phyloP scores from a whole-genome alignment of 2,888 invertebrate genomes.

The Microdon myrmicae region DNA sequence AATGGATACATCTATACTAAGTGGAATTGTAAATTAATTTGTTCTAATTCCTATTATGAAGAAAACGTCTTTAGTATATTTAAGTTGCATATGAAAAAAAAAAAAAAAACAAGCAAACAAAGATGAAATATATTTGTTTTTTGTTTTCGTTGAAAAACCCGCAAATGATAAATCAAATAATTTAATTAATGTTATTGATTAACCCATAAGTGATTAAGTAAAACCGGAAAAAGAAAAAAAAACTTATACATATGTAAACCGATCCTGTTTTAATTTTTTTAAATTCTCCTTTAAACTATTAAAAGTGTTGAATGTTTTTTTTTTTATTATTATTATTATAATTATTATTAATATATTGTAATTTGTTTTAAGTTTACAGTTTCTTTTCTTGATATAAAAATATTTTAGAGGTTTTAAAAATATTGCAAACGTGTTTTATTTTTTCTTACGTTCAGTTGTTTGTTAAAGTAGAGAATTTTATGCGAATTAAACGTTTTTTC shows the following conservation, averaged over 20 bases:
- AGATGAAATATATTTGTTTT: constrained; percentile 8
- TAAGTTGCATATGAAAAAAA: constrained; percentile 10
- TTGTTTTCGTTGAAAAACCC: constrained; percentile 17
- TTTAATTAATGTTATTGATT: constrained; percentile 30
- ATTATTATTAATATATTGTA: constrained; percentile 48
- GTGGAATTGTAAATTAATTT: constrained; percentile 47
- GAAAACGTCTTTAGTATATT: constrained; percentile 1
- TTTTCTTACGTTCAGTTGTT: constrained; percentile 2
- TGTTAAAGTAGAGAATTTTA: too few relatives aligned
- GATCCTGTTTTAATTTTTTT: constrained; percentile 59
- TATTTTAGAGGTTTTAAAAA: constrained; percentile 51
- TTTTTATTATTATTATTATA: constrained; percentile 30
- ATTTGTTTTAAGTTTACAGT: constrained; percentile 47
- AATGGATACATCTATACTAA: constrained; percentile 25
- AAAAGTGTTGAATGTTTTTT: constrained; percentile 42
- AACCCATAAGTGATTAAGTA: not conserved
- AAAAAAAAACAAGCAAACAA: not conserved
- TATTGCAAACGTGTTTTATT: constrained; percentile 38
- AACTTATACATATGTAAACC: constrained; percentile 14
- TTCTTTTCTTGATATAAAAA: constrained; percentile 51
- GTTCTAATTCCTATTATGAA: constrained; percentile 21
- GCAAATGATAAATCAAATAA: constrained; percentile 25
- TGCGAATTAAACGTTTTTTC: too few relatives aligned
- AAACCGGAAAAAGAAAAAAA: constrained; percentile 4
- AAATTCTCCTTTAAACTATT: constrained; percentile 57